Conservation (phyloP, 2,888 invertebrate species). For the Patella ulyssiponensis region DNA sequence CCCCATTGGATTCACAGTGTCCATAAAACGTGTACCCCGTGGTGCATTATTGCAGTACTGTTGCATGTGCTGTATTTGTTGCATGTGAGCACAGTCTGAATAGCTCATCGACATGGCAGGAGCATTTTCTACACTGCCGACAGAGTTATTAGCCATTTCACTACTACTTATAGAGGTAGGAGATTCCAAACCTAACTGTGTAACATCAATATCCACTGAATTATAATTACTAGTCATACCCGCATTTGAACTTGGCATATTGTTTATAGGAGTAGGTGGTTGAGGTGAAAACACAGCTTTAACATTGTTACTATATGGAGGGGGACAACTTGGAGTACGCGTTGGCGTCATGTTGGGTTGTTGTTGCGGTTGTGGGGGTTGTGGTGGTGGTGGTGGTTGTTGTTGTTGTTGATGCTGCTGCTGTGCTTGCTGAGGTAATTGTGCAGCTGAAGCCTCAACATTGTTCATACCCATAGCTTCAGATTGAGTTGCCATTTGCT, state of each 20-base stretch:
- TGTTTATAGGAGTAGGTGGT: conserved; percentile 40
- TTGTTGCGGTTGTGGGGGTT: conserved; percentile 25
- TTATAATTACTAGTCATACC: conserved; percentile 41
- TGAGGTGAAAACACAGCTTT: conserved; percentile 46
- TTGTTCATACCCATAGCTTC: neutral
- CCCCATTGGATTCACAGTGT: conserved; percentile 47
- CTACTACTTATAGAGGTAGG: conserved; percentile 88
- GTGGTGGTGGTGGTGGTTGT: conserved; percentile 32
- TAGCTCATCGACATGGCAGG: conserved; percentile 48
- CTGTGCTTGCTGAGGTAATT: conserved; percentile 34
- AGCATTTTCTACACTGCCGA: conserved; percentile 71
- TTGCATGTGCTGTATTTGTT: conserved; percentile 37
- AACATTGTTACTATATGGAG: conserved; percentile 35
- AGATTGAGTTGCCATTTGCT: conserved; percentile 34
- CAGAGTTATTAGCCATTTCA: conserved; percentile 81
- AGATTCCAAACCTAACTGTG: conserved; percentile 87
- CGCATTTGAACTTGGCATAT: conserved; percentile 37
- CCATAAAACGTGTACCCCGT: conserved; percentile 47
- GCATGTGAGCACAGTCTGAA: conserved; percentile 68
- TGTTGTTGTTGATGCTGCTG: conserved; percentile 49
- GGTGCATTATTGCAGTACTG: conserved; percentile 23
- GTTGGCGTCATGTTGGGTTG: conserved; percentile 23
- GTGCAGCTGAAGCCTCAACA: neutral
- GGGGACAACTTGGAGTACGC: conserved; percentile 25
- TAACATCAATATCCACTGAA: conserved; percentile 84